Base-by-base conservation (phyloP, 2,888 invertebrate genomes). In the Cyaniris semiargus region DNA sequence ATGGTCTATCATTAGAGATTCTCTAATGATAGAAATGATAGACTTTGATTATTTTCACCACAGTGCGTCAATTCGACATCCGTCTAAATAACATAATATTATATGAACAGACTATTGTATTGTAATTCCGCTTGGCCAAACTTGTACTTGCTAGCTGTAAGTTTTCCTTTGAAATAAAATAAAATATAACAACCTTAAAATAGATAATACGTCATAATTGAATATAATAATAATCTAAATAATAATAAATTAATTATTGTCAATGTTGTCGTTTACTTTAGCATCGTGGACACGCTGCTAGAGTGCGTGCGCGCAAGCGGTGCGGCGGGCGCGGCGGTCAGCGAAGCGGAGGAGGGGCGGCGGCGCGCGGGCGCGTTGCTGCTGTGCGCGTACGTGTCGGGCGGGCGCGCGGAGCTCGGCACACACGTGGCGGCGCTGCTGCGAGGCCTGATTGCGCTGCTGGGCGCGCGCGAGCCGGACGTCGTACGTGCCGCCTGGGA, bases 371-470 rank as follows among this genome's bases (percentile, higher is more conserved):
- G 98, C 0, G 97, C 98, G 0, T 96, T 98, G 8, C 97, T 99
- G 77, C 94, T 99, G 74, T 97, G 97, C 86, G 97, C 97, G 53
- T 99, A 97, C 94, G 99, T 98, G 89, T 96, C 97, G 79, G 97
- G 98, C 90, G 96, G 98, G 8, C 96, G 97, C 82, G 97, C 97
- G 0, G 97, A 98, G 88, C 97, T 98, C 84, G 95, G 96, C 44
- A 96, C 97, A 83, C 97, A 98, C 91, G 96, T 98, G 80, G 96
- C 98, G 72, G 97, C 98, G 89, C 94, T 99, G 78, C 93, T 99
- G 80, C 96, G 98, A 77, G 98, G 98, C 5, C 95, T 99, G 77
- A 96, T 99, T 78, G 96, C 97, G 86, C 92, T 99, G 80, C 97
- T 99, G 88, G 97, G 96, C 0, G 97, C 97, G 85, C 90, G 91